A percentile compares a stretch with the other conserved stretches of the same genome.
Conservation (phyloP, 1,140 invertebrate species). For the Apis mellifera region Amel_HAv3.1 CM009941.2:13657501-13658000, state of each 20-base stretch:
- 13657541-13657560: not conserved
- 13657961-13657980: constrained; percentile 58
- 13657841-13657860: constrained; percentile 64
- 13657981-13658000: constrained; percentile 55
- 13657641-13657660: not conserved
- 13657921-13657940: not conserved
- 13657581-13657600: not conserved
- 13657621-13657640: not conserved
- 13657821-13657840: constrained; percentile 51
- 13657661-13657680: not conserved
- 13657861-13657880: constrained; percentile 45
- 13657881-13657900: constrained; percentile 56
- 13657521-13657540: not conserved
- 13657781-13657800: no score
- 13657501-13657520: constrained; percentile 7
- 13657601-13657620: not conserved
- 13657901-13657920: constrained; percentile 54
- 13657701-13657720: not conserved
- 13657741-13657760: not conserved
- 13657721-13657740: not conserved
- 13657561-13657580: constrained; percentile 2
- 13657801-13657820: not conserved
- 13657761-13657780: no score
- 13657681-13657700: not conserved
- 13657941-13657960: constrained; percentile 1